phyloP scores from a whole-genome alignment of 2,797 vertebrate genomes.

The Numenius phaeopus region DNA sequence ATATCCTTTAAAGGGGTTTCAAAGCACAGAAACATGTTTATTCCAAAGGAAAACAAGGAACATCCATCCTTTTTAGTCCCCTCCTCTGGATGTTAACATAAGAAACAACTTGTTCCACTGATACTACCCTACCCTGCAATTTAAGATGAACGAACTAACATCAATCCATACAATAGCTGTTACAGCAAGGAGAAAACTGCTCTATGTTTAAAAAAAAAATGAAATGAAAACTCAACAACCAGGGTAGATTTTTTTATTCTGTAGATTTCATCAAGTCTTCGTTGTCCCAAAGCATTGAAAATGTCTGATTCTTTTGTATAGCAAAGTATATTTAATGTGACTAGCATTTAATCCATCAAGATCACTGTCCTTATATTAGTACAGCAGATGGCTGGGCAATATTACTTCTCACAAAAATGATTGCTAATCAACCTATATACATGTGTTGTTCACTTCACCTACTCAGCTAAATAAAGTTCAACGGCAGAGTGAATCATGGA shows the following conservation, averaged over 20 bases:
- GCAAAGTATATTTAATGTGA: neutral
- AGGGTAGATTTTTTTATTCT: neutral
- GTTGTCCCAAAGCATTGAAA: neutral
- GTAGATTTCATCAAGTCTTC: neutral
- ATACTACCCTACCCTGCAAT: neutral
- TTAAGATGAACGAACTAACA: neutral
- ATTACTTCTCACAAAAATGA: conserved; percentile 45
- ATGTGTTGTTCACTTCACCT: conserved; percentile 40
- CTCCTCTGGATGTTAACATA: neutral
- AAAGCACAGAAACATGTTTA: neutral
- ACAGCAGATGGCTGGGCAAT: conserved; percentile 62
- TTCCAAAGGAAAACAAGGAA: neutral
- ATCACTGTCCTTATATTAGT: conserved; percentile 23
- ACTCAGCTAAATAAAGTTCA: conserved; percentile 57
- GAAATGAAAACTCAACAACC: neutral
- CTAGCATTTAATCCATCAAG: conserved; percentile 50
- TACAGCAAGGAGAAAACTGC: neutral
- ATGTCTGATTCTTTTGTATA: neutral
- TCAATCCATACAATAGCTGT: neutral
- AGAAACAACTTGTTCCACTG: neutral
- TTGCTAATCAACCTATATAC: conserved; percentile 46
- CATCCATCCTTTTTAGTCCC: neutral
- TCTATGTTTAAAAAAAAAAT: neutral
- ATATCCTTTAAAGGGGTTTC: neutral
- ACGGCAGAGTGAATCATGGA: neutral